phyloP scores from a whole-genome alignment of 2,113 vertebrate species.

The rabbit (Oryctolagus cuniculus) region DNA sequence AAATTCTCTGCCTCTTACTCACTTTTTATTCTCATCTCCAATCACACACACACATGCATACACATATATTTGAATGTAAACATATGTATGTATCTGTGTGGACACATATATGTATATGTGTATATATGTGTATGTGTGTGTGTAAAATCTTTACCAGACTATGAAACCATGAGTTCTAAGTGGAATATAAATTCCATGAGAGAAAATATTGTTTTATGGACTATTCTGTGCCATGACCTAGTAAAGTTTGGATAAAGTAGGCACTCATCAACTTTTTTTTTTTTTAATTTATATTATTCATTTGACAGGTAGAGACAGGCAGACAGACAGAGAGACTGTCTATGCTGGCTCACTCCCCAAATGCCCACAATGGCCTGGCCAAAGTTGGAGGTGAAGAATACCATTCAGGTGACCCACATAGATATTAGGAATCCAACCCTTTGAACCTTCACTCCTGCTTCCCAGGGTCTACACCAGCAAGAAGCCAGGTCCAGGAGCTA shows the following conservation, averaged over 20 bases:
- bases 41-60: not conserved
- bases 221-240: not conserved
- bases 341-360: too few species aligned
- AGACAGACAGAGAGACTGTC: too few species aligned
- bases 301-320: too few species aligned
- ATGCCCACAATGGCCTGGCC: too few species aligned
- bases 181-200: not conserved
- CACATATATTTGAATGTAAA: too few species aligned
- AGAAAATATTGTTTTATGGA: not conserved
- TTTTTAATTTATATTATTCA: too few species aligned
- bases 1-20: not conserved
- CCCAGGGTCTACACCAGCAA: too few species aligned
- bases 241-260: not conserved
- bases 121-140: not conserved
- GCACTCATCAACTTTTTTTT: not conserved
- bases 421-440: too few species aligned
- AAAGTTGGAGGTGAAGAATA: too few species aligned
- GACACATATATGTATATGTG: not conserved
- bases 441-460: too few species aligned
- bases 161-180: not conserved
- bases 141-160: not conserved
- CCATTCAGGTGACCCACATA: too few species aligned
- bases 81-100: not conserved
- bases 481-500: too few species aligned
- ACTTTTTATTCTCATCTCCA: not conserved